These are phyloP conservation scores for Oryctolagus cuniculus DNA, from an alignment of 2,113 vertebrate genomes.

Conservation along the genomic window DNA sequence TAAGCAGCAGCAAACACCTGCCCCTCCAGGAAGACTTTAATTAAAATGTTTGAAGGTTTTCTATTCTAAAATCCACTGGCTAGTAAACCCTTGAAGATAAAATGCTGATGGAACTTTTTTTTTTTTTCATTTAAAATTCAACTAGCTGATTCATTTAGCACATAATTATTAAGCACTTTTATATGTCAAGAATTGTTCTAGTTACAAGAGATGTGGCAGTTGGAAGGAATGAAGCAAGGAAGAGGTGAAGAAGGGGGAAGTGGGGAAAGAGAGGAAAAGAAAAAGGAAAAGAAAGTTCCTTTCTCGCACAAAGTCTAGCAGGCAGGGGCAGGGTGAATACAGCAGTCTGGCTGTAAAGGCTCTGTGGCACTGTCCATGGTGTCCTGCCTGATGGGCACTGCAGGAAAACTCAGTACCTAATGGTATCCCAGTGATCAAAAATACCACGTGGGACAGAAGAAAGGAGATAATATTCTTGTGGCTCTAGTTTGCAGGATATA, in stretches of 20 bases:
- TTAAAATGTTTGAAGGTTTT: constrained; percentile 15
- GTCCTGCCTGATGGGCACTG: background rate
- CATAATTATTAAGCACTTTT: constrained; percentile 38
- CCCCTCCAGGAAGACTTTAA: constrained; percentile 20
- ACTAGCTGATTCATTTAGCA: background rate
- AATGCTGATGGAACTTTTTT: background rate
- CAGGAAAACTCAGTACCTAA: background rate
- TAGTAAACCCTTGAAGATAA: constrained; percentile 44
- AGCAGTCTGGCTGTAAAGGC: background rate
- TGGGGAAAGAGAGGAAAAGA: background rate
- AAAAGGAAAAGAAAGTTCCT: background rate
- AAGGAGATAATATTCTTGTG: background rate
- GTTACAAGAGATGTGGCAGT: background rate
- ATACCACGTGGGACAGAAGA: background rate
- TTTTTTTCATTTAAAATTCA: constrained; percentile 52
- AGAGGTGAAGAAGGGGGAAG: background rate
- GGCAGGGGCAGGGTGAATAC: fast-evolving
- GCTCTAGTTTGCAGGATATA: background rate
- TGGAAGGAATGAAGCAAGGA: too few species aligned
- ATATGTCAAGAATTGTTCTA: background rate
- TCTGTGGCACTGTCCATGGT: background rate
- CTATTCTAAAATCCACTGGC: constrained; percentile 10
- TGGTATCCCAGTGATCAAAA: background rate
- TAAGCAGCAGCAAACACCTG: too few species aligned
- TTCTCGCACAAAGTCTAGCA: background rate